Conservation (phyloP, 2,797 vertebrate species). For the Anabas testudineus region DNA sequence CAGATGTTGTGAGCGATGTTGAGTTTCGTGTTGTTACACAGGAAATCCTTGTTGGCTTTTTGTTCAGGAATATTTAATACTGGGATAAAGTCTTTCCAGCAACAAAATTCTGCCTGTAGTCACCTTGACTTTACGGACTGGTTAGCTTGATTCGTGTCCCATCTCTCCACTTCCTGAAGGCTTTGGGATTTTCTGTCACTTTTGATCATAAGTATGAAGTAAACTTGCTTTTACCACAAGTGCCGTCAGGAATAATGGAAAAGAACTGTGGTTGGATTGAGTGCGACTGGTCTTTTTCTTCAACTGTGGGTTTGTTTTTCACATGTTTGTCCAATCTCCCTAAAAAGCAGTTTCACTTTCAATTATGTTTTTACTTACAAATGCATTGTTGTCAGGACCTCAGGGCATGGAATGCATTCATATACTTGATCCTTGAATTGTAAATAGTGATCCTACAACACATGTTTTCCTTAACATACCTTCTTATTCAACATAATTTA, state of each 20-base stretch:
- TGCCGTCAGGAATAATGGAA: slow-evolving; percentile 19
- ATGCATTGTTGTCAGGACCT: neutral
- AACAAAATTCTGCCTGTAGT: slow-evolving; percentile 46
- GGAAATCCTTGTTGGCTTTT: slow-evolving; percentile 65
- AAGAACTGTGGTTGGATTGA: slow-evolving; percentile 13
- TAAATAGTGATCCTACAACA: too few relatives aligned
- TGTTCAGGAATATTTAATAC: slow-evolving; percentile 55
- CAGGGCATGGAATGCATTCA: neutral
- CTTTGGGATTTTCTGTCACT: slow-evolving; percentile 55
- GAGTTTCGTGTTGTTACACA: slow-evolving; percentile 50
- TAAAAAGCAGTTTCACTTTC: neutral
- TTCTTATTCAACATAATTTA: too few relatives aligned
- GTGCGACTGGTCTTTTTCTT: slow-evolving; percentile 2
- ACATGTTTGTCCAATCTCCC: neutral
- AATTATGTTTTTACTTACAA: neutral
- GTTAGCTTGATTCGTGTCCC: slow-evolving; percentile 44
- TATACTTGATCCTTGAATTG: neutral
- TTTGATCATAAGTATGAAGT: slow-evolving; percentile 41
- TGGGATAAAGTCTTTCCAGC: slow-evolving; percentile 52
- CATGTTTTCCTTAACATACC: too few relatives aligned
- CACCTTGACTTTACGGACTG: slow-evolving; percentile 52
- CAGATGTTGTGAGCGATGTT: slow-evolving; percentile 42
- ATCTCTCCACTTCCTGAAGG: slow-evolving; percentile 25
- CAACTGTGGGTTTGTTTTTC: slow-evolving; percentile 14
- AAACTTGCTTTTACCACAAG: slow-evolving; percentile 28